Percentiles rank a stretch among this genome's conserved stretches.
Evolutionary conservation across 2,797 vertebrate species (phyloP).

Genomic region (Podargus strigoides): DNA sequence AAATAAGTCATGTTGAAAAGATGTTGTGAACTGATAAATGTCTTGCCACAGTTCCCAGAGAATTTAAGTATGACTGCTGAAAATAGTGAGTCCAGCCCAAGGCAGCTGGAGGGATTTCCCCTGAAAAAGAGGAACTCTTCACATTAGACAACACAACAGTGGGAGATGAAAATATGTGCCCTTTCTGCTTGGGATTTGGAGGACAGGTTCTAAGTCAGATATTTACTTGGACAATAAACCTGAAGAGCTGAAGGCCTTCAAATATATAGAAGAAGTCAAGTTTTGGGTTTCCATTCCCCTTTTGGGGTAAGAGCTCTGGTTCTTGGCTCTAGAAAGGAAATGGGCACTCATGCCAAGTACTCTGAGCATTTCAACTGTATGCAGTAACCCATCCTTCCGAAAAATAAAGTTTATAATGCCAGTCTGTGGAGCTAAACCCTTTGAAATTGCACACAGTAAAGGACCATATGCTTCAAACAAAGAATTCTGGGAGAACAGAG

Average conservation of each 20-base stretch:
- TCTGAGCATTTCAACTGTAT: not conserved
- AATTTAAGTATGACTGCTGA: not conserved
- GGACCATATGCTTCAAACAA: not conserved
- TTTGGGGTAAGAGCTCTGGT: not conserved
- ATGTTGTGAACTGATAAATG: no score
- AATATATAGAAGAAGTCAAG: not conserved
- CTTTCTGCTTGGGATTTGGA: not conserved
- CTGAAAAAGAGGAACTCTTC: not conserved
- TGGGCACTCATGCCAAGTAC: not conserved
- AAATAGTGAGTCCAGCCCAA: not conserved
- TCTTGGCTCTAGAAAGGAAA: not conserved
- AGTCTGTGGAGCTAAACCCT: not conserved
- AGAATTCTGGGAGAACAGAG: not conserved
- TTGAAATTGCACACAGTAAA: not conserved
- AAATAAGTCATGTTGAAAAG: not conserved
- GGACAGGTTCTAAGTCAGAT: not conserved
- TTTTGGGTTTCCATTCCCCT: not conserved
- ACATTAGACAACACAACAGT: not conserved
- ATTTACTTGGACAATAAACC: not conserved
- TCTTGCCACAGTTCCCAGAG: not conserved
- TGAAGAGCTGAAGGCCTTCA: not conserved
- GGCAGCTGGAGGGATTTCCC: not conserved
- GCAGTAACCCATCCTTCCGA: not conserved
- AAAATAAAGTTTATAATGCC: not conserved
- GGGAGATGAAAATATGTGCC: constrained; percentile 28